Evolutionary conservation across 2,113 vertebrate genomes (phyloP), one percentile per base, ranked within the genome.

Genomic region (Blennius ocellaris): DNA sequence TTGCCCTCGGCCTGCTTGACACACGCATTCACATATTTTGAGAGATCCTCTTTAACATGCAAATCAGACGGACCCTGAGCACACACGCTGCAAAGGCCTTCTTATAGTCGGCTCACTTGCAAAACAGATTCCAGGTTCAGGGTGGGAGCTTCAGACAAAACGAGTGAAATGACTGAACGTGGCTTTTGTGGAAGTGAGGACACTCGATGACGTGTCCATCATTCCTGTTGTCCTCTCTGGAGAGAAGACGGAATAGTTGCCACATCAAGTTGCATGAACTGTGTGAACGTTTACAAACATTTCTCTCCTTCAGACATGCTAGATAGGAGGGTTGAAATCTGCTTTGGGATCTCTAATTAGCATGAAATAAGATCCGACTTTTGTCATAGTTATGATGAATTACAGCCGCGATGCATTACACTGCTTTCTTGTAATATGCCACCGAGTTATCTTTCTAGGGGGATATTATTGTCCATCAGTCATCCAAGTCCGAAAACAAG

Each of bases 1-100:
- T 15, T 15, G 11, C 39, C 12, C 53, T 61, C 3, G 69, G 59
- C 58, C 69, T 78, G 73, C 21, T 74, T 79, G 81, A 85, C 77
- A 71, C 63, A 61, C 10, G 56, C 53, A 59, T 82, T 86, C 77
- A 78, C 62, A 54, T 72, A 59, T 53, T 72, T 69, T 69, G 81
- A 81, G 61, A 75, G 76, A 60, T 65, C 12, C 68, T 1, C 5
- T 59, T 86, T 87, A 68, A 83, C 62, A 81, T 90, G 87, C 63
- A 78, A 78, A 89, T 88, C 37, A 73, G 70, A 45, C 45, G 36
- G 55, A 76, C 53, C 43, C 69, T 9, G 8, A 44, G 69, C 15
- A 38, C 30, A 48, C 21, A 63, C 21, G 50, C 52, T 60, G 38
- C 82, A 80, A 55, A 41, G 59, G 8, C 63, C 15, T 14, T 40